phyloP scores from a whole-genome alignment of 2,113 vertebrate species.

The Xenus cinereus region DNA sequence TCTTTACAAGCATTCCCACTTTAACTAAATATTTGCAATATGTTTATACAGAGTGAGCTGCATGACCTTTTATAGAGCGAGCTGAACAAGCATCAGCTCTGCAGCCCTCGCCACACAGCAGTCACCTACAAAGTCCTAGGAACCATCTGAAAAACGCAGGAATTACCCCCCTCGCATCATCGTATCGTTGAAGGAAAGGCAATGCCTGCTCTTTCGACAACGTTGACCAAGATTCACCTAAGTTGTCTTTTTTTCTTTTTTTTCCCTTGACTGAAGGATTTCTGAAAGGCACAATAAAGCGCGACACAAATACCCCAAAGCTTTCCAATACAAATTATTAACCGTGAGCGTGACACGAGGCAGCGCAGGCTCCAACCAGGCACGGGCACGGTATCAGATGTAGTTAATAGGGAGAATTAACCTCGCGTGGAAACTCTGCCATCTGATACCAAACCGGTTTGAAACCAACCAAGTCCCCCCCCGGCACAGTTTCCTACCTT shows the following conservation, averaged over 20 bases:
- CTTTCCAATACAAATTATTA: background rate
- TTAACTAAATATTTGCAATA: constrained; percentile 22
- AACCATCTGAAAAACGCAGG: rapidly evolving
- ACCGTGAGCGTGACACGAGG: rapidly evolving
- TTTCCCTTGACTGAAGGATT: background rate
- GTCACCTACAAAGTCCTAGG: background rate
- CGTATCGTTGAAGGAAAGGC: background rate
- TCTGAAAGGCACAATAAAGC: background rate
- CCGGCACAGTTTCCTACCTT: rapidly evolving
- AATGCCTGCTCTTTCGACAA: background rate
- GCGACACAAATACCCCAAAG: background rate
- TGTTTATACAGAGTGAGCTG: constrained; percentile 9
- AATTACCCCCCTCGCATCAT: background rate
- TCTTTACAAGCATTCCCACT: background rate
- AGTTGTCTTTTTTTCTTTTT: background rate
- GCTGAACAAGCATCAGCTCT: background rate
- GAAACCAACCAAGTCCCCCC: background rate
- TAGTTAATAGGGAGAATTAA: background rate
- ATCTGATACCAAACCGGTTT: background rate
- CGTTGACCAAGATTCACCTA: background rate
- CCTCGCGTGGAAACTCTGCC: background rate
- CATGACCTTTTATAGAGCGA: constrained; percentile 10
- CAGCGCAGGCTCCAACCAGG: background rate
- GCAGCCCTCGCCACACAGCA: background rate
- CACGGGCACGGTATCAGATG: background rate